A percentile compares a stretch with the other conserved stretches of the same genome.
phyloP scores from a whole-genome alignment of 2,888 invertebrate species.

The Nebria salina region DNA sequence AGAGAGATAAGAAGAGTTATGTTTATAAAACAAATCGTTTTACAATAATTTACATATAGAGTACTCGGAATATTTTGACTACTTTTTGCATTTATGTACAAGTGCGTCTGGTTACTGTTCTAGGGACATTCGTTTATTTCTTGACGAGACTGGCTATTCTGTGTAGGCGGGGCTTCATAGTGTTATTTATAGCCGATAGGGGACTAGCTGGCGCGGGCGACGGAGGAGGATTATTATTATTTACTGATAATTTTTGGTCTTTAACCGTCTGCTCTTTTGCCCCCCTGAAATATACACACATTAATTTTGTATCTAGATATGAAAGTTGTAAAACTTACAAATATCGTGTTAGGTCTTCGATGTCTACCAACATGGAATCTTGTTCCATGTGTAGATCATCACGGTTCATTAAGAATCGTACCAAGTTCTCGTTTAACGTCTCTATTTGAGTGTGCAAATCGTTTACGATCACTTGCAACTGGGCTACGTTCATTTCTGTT shows the following conservation, averaged over 20 bases:
- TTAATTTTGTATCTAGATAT: background rate
- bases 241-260: conserved; percentile 58
- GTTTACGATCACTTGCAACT: conserved; percentile 93
- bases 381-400: conserved; percentile 98
- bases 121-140: conserved; percentile 66
- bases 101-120: conserved; percentile 60
- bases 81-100: conserved; percentile 45
- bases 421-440: conserved; percentile 88
- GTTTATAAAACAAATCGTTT: background rate
- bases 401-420: conserved; percentile 87
- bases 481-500: conserved; percentile 93
- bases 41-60: background rate
- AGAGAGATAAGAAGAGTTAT: conserved; percentile 23
- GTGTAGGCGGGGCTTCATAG: conserved; percentile 62
- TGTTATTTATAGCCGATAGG: conserved; percentile 59
- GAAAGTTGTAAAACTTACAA: conserved; percentile 69
- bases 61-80: background rate
- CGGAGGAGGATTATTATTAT: conserved; percentile 57
- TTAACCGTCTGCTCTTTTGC: conserved; percentile 65
- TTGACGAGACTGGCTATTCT: conserved; percentile 64
- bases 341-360: conserved; percentile 93
- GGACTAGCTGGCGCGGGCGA: conserved; percentile 60
- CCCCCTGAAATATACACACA: conserved; percentile 59
- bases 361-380: conserved; percentile 96
- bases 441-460: conserved; percentile 95